phyloP scores from a whole-genome alignment of 2,797 vertebrate species.

The Yasuhikotakia modesta region DNA sequence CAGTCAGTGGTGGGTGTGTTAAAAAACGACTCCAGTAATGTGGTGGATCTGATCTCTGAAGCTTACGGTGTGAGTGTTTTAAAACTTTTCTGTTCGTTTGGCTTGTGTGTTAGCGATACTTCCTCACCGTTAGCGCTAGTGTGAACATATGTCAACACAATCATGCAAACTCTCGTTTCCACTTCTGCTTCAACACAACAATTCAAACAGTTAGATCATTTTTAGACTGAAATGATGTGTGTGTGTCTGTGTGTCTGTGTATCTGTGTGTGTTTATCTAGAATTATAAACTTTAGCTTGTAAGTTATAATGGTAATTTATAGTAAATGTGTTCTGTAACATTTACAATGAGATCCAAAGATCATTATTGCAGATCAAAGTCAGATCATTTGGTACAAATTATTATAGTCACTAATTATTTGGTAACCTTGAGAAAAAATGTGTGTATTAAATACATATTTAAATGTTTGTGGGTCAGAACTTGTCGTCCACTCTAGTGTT shows the following conservation, averaged over 20 bases:
- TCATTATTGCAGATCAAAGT: too few relatives aligned
- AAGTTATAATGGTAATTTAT: too few relatives aligned
- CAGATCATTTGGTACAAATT: too few relatives aligned
- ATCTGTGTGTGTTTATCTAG: too few relatives aligned
- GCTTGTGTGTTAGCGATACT: too few relatives aligned
- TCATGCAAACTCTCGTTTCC: constrained; percentile 4
- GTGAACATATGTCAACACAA: too few relatives aligned
- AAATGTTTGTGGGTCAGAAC: constrained; percentile 57
- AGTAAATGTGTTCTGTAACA: too few relatives aligned
- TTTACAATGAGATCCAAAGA: too few relatives aligned
- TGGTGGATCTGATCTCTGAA: constrained; percentile 80
- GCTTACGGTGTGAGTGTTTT: constrained; percentile 75
- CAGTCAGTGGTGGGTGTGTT: constrained; percentile 79
- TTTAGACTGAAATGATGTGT: constrained; percentile 7
- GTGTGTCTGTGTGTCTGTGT: background rate
- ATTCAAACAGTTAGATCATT: constrained; percentile 12
- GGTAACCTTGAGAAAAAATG: too few relatives aligned
- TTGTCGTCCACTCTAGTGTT: constrained; percentile 78
- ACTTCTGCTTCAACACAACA: constrained; percentile 12
- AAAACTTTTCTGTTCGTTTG: background rate
- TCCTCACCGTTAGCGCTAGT: background rate
- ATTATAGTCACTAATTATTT: too few relatives aligned
- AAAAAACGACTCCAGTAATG: constrained; percentile 79
- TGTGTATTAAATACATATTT: background rate
- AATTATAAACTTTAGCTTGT: too few relatives aligned